Evolutionary conservation across 2,113 vertebrate genomes (phyloP), one percentile per base, ranked within the genome.

Genomic region (Sorex araneus): DNA sequence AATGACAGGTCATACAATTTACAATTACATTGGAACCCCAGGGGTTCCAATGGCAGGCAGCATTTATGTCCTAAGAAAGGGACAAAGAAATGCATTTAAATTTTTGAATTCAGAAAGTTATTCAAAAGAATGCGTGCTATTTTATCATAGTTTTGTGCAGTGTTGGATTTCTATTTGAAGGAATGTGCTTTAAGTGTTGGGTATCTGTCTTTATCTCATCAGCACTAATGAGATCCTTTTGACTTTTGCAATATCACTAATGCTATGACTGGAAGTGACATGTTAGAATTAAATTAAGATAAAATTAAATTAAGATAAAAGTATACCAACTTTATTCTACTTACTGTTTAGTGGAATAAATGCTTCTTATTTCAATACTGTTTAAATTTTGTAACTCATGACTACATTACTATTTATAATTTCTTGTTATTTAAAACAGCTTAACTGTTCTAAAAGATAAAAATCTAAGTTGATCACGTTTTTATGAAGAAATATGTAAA

Each of bases 301-400:
- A 60, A 66, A 64, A 80, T 87, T 79, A 40, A 69, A 87, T 79
- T 60, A 71, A 63, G 84, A 21, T 19, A 60, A 66, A 64, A 80
- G 5, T 36, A 2, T 23, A 12, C 54, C 40, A 47, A 16, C 32
- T 87, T 60, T 32, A 64, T 32, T 83, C 16, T 27, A 5, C 45
- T 23, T 71, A 15, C 19, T 32, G 25, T 79, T 76, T 66, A 66
- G 19, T 50, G 32, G 12, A 43, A 89, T 18, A 83, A 32, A 70
- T 21, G 2, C 76, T 81, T 57, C n/a, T 30, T 50, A 32, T 83
- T 76, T 91, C 23, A 43, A 34, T 27, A 86, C 23, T 40, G 3
- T 6, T 50, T 43, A 73, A 12, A 32, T 43, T 71, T 84, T 85
- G 6, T 40, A 84, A 73, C 63, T 67, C 45, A 60, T 57, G 27